Conservation (phyloP, 2,888 invertebrate genomes). For the Acanthosepion pharaonis region DNA sequence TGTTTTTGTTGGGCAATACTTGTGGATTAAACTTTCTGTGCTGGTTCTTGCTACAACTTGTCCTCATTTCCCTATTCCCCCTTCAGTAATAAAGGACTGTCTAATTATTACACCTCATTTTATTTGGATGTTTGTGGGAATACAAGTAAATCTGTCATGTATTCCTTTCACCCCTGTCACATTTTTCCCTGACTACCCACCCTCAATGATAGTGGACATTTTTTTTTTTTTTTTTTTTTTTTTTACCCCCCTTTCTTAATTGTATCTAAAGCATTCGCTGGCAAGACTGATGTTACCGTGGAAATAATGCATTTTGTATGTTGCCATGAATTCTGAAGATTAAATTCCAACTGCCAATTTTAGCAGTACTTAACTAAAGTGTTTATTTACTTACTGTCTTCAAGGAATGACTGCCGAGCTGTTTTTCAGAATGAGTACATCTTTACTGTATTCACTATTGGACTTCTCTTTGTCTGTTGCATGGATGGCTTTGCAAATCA, state of each 20-base stretch:
- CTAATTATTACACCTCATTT: slow-evolving; percentile 40
- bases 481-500: slow-evolving; percentile 40
- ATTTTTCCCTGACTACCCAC: not conserved
- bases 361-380: slow-evolving; percentile 46
- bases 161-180: not conserved
- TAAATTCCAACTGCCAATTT: slow-evolving; percentile 46
- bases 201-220: not conserved
- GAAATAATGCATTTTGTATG: slow-evolving; percentile 47
- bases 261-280: slow-evolving; percentile 44
- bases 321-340: slow-evolving; percentile 47
- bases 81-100: slow-evolving; percentile 36
- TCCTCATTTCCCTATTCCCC: slow-evolving; percentile 16
- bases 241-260: not conserved
- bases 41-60: slow-evolving; percentile 43
- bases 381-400: slow-evolving; percentile 45
- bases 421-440: not conserved
- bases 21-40: slow-evolving; percentile 41
- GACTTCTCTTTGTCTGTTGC: slow-evolving; percentile 33
- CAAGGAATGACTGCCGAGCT: not conserved
- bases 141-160: not conserved
- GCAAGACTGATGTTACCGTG: slow-evolving; percentile 46
- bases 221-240: slow-evolving; percentile 38
- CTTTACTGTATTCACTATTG: not conserved
- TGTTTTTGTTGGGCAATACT: slow-evolving; percentile 36
- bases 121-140: slow-evolving; percentile 37